Percentiles rank a stretch among this genome's conserved stretches.
phyloP scores from a whole-genome alignment of 2,113 vertebrate species.

The Morone saxatilis region DNA sequence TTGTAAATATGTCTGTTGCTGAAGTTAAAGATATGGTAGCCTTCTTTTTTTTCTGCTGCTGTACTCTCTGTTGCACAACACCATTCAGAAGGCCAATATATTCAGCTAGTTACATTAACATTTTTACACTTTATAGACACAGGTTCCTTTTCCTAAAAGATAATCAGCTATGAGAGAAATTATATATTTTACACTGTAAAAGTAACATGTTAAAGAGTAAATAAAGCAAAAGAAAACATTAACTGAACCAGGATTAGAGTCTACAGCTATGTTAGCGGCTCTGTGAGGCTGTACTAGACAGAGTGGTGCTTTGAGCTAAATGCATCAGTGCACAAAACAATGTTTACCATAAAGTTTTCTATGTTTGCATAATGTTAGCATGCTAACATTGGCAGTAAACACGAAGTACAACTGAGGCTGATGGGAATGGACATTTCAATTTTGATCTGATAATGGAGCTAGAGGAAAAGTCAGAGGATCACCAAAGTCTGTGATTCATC shows the following conservation, averaged over 20 bases:
- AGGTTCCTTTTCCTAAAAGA: not conserved
- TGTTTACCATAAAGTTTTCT: not conserved
- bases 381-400: not conserved
- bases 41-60: not conserved
- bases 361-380: not conserved
- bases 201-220: not conserved
- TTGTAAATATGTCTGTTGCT: not conserved
- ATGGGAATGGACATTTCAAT: not conserved
- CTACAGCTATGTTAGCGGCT: not conserved
- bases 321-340: not conserved
- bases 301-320: not conserved
- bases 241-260: not conserved
- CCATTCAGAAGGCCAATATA: not conserved
- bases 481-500: not conserved
- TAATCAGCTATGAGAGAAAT: not conserved
- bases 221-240: not conserved
- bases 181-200: not conserved
- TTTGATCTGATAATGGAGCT: not conserved
- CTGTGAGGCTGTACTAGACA: not conserved
- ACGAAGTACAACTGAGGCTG: not conserved
- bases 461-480: not conserved
- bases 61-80: not conserved
- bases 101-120: not conserved
- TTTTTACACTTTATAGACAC: not conserved
- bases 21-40: not conserved